Percentiles rank a stretch among this genome's conserved stretches.
These are phyloP conservation scores for Datnioides undecimradiatus DNA, from an alignment of 2,113 vertebrate species.

Conservation along the genomic window DNA sequence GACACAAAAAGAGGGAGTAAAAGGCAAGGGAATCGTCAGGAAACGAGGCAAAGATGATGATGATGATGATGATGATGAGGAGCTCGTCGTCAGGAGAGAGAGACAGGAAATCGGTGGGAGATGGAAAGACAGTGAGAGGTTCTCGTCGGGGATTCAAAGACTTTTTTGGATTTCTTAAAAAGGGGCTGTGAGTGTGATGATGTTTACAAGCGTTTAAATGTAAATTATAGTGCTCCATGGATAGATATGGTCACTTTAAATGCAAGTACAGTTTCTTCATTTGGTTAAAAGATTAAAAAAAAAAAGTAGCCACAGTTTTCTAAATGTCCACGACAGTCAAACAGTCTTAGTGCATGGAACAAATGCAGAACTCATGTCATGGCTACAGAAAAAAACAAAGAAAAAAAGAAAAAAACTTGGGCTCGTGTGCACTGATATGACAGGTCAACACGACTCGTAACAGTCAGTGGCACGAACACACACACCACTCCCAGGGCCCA, in stretches of 20 bases:
- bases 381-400: constrained; percentile 41
- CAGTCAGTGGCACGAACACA: constrained; percentile 83
- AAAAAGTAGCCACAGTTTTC: constrained; percentile 65
- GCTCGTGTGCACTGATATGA: constrained; percentile 71
- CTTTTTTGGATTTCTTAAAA: constrained; percentile 47
- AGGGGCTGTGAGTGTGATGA: constrained; percentile 14
- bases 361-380: constrained; percentile 46
- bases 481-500: constrained; percentile 61
- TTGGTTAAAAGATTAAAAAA: constrained; percentile 63
- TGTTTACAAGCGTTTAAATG: constrained; percentile 41
- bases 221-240: constrained; percentile 66
- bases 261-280: constrained; percentile 72
- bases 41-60: constrained; percentile 64
- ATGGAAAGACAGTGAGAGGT: constrained; percentile 68
- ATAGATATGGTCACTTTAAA: constrained; percentile 67
- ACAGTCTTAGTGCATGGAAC: constrained; percentile 70
- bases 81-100: constrained; percentile 39
- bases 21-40: constrained; percentile 65
- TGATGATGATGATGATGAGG: constrained; percentile 45
- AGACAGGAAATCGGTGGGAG: constrained; percentile 63
- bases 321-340: constrained; percentile 56
- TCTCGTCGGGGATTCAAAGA: constrained; percentile 56
- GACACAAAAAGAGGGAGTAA: constrained; percentile 87
- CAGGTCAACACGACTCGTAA: constrained; percentile 81
- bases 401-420: constrained; percentile 1